Evolutionary conservation across 2,113 vertebrate genomes (phyloP).

Genomic region (Oreotrochilus melanogaster): DNA sequence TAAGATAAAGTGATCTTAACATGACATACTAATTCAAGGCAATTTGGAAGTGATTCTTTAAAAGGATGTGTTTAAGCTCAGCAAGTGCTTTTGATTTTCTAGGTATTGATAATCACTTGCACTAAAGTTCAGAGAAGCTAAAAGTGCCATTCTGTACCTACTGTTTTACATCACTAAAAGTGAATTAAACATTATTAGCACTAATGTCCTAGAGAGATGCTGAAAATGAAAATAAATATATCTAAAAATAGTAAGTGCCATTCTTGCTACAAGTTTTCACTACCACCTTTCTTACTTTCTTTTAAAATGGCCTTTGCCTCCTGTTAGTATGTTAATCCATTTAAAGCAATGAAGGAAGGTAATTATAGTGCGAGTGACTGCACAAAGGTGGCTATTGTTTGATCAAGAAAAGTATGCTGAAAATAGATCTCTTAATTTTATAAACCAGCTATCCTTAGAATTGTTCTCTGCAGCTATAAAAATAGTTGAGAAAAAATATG

Average conservation of each 20-base stretch:
- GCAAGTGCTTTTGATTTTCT: background rate
- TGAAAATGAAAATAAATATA: background rate
- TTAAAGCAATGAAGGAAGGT: background rate
- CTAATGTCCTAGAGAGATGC: background rate
- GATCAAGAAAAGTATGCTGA: background rate
- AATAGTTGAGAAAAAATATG: background rate
- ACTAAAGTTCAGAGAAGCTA: background rate
- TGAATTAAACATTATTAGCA: background rate
- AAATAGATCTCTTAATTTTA: background rate
- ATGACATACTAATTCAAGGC: background rate
- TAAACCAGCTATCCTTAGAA: background rate
- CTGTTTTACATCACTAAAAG: background rate
- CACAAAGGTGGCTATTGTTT: background rate
- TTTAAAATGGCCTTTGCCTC: background rate
- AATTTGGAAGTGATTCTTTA: background rate
- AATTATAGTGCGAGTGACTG: background rate
- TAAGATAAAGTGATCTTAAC: background rate
- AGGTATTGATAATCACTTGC: background rate
- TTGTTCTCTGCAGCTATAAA: background rate
- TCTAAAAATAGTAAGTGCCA: background rate
- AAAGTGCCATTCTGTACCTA: background rate
- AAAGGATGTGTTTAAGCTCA: background rate
- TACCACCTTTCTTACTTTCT: background rate
- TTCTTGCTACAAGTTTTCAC: background rate
- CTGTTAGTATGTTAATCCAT: background rate